Base-by-base conservation (phyloP, 2,888 invertebrate species). In the Tanaodytes sp. region DNA sequence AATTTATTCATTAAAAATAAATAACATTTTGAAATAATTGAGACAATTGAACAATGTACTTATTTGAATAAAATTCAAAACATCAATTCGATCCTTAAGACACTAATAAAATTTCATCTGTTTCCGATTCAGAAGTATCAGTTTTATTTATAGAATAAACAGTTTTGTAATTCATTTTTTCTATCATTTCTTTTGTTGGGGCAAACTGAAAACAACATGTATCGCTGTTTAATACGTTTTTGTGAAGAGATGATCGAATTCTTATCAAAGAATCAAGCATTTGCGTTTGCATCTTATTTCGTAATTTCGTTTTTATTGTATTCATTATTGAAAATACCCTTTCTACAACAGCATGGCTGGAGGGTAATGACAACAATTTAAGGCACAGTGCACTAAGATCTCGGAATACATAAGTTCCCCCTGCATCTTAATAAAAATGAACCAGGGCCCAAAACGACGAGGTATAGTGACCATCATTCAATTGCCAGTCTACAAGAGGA, bases 281-380 rank as follows among this genome's bases (percentile, higher is more conserved):
- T 16, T 18, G 27, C 18, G n/a, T 55, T 42, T 30, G 14, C 49
- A 64, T 69, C 54, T 23, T 63, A n/a, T 69, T 69, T 5, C 63
- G 20, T 8, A 30, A 4, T 31, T 52, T 69, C 8, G 54, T 52
- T 46, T 64, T 69, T n/a, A 54, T 14, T 8, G 36, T 23, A 27
- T 69, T 69, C 54, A 69, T 69, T 0, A 69, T 27, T 2, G 58
- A 69, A 37, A 63, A 69, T 1, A 39, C 48, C 23, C 68, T 39
- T 42, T 69, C 63, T 4, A 63, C 54, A 0, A 63, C 68, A 12
- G 54, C 63, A 54, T 69, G 52, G 15, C 58, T 69, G 11, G 63
- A 46, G 14, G 59, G 63, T 16, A 64, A 30, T 11, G 52, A 42
- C 11, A 69, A 30, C 33, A 43, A 39, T 55, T 40, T 39, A 23